Base-by-base conservation (phyloP, 2,888 invertebrate genomes). In the Hypena proboscidalis region DNA sequence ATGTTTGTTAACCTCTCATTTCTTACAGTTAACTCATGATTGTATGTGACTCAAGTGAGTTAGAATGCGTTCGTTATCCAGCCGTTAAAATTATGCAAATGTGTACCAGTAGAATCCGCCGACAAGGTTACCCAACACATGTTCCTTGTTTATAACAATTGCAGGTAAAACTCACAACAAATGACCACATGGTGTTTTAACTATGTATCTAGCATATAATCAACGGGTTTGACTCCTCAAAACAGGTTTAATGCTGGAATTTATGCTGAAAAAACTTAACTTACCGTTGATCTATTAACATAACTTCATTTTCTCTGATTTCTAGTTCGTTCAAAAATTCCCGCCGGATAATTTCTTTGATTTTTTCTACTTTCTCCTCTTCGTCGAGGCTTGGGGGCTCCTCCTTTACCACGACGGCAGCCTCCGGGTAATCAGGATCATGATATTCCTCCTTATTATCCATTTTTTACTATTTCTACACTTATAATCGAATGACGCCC, bases 251-350 rank as follows among this genome's bases (percentile, higher is more conserved):
- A 14, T 37, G 10, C 11, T 22, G 23, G 25, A 49, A 42, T 56
- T 34, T 58, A 53, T 39, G 2, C 13, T 32, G 36, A 58, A 20
- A 55, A 35, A 35, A 57, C 30, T 17, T 2, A 42, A 88, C 91
- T 61, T 94, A 91, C 79, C 93, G 92, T 48, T 93, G 92, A 70
- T 96, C 94, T 44, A 96, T 94, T 34, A 93, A 84, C 48, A 93
- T 89, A 7, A 96, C 86, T 85, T 97, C 96, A 39, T 93, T 92
- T 72, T 95, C 94, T 68, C 95, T 94, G 1, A 85, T 73, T 31
- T 91, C 86, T 6, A 96, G 85, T 77, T 97, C 97, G 31, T 91
- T 92, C 27, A 93, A 88, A 83, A 97, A 96, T 80, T 97, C 95
- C 43, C 91, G 91, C 57, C 93, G 92, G 17, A 97, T 92, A 35